These are phyloP conservation scores for Lepidostoma basale DNA, from an alignment of 1,140 invertebrate species.

Conservation along the genomic window DNA sequence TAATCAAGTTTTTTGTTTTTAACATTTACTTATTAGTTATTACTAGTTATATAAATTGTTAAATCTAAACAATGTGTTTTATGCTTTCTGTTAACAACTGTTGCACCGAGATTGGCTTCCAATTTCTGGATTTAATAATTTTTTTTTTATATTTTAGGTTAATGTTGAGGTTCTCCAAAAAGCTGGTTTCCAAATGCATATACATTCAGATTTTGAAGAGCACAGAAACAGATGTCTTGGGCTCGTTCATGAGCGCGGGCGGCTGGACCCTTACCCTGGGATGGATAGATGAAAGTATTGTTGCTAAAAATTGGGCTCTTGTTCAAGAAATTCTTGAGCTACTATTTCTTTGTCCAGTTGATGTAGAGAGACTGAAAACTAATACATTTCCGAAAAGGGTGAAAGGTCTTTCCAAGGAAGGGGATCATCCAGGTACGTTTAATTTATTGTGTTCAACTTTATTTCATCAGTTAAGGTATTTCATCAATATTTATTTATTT, in stretches of 20 bases:
- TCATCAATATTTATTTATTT: not conserved
- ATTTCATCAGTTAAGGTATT: not conserved
- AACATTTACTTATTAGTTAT: too few species aligned
- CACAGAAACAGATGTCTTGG: conserved; percentile 82
- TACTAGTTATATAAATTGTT: too few species aligned
- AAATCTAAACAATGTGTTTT: too few species aligned
- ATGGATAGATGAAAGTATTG: conserved; percentile 87
- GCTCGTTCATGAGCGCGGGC: conserved; percentile 86
- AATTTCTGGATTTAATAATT: conserved; percentile 10
- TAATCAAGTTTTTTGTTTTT: too few species aligned
- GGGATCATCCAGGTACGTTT: conserved; percentile 74
- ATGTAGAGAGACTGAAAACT: conserved; percentile 85
- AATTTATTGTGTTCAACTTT: not conserved
- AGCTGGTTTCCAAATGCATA: conserved; percentile 93
- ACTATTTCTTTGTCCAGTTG: conserved; percentile 83
- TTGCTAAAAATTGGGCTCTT: conserved; percentile 82
- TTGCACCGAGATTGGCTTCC: too few species aligned
- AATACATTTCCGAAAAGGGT: conserved; percentile 91
- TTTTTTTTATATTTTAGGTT: conserved; percentile 70
- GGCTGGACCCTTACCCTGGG: conserved; percentile 88
- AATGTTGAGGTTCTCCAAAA: conserved; percentile 95
- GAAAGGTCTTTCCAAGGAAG: conserved; percentile 85
- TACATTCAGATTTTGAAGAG: conserved; percentile 92
- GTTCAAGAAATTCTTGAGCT: conserved; percentile 85
- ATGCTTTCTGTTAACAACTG: too few species aligned